Percentiles rank a stretch among this genome's conserved stretches.
Evolutionary conservation across 1,140 invertebrate species (phyloP).

Genomic region (Drosophila tani): DNA sequence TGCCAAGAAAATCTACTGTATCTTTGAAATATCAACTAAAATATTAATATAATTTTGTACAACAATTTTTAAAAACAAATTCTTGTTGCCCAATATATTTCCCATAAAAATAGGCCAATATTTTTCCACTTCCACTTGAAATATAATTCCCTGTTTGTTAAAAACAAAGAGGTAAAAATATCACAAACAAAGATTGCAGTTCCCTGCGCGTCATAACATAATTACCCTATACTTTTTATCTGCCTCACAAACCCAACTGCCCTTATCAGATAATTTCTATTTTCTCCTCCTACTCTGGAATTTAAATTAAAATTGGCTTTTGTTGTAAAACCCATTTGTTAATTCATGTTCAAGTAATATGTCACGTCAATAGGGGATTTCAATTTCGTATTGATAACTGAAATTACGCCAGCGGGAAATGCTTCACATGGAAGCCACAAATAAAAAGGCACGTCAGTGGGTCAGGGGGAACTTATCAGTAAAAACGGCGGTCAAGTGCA

Average conservation of each 20-base stretch:
- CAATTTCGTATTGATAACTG: slow-evolving; percentile 40
- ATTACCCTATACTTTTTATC: slow-evolving; percentile 1
- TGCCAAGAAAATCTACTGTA: not conserved
- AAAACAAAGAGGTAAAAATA: not conserved
- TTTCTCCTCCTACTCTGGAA: not conserved
- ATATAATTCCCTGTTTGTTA: not conserved
- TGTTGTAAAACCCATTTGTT: not conserved
- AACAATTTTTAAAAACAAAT: too few species aligned
- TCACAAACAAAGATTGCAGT: not conserved
- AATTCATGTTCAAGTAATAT: slow-evolving; percentile 38
- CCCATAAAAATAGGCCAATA: not conserved
- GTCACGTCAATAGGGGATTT: slow-evolving; percentile 40
- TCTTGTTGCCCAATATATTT: too few species aligned
- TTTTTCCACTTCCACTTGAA: not conserved
- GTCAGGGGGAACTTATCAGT: slow-evolving; percentile 19
- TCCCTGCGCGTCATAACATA: not conserved
- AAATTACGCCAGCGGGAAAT: slow-evolving; percentile 40
- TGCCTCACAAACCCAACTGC: not conserved
- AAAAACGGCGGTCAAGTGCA: slow-evolving; percentile 26
- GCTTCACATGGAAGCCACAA: slow-evolving; percentile 7
- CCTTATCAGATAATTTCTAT: not conserved
- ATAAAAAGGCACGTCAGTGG: slow-evolving; percentile 26
- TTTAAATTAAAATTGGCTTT: not conserved
- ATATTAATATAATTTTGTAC: too few species aligned
- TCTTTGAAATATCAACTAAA: too few species aligned